These are phyloP conservation scores for Eleutherodactylus coqui DNA, from an alignment of 2,797 vertebrate genomes.

Conservation along the genomic window DNA sequence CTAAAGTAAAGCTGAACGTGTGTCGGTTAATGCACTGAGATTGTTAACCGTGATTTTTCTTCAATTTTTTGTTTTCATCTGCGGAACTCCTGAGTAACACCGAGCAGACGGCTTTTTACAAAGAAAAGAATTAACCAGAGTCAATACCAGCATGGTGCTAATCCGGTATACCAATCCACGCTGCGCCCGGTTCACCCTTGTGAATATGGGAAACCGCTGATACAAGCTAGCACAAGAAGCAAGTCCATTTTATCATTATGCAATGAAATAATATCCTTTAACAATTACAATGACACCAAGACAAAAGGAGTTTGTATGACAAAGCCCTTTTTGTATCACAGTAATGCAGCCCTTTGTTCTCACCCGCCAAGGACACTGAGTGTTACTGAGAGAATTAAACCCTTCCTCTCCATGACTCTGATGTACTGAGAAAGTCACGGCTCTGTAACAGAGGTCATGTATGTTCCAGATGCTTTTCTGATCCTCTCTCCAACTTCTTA, in stretches of 20 bases:
- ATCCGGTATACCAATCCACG: neutral
- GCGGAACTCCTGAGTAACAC: neutral
- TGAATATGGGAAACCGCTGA: neutral
- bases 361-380: conserved; percentile 18
- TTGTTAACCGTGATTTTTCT: neutral
- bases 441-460: neutral
- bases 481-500: neutral
- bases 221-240: neutral
- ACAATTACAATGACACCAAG: conserved; percentile 9
- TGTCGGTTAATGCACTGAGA: neutral
- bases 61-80: neutral
- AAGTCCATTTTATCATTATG: neutral
- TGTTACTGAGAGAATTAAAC: neutral
- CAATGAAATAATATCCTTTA: conserved; percentile 16
- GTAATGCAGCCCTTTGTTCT: conserved; percentile 22
- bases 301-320: conserved; percentile 6
- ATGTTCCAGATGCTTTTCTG: neutral
- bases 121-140: neutral
- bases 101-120: neutral
- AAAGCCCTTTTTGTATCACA: conserved; percentile 35
- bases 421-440: neutral
- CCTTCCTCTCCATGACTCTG: neutral
- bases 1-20: no score
- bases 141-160: neutral
- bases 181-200: neutral